phyloP scores from a whole-genome alignment of 2,113 vertebrate species.

The Boleophthalmus pectinirostris region DNA sequence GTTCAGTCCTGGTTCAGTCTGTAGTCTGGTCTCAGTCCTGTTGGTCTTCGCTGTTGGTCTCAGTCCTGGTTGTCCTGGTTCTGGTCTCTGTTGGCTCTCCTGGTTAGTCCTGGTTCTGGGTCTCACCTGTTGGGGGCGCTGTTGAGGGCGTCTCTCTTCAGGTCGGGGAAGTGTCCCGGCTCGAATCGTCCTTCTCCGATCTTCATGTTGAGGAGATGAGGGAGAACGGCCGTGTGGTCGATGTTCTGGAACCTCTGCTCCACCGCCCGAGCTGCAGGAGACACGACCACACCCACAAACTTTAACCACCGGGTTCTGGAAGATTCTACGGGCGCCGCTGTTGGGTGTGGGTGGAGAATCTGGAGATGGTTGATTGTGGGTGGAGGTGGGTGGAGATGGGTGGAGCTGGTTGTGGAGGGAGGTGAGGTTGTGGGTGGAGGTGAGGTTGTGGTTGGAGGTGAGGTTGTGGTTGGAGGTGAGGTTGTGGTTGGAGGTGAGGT shows the following conservation, averaged over 20 bases:
- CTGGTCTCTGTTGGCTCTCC: no score
- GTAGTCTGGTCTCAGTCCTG: no score
- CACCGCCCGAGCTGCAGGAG: slow-evolving; percentile 82
- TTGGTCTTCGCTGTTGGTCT: no score
- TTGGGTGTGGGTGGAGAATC: no score
- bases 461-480: no score
- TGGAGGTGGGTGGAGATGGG: not conserved
- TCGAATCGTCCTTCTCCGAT: slow-evolving; percentile 93
- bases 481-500: no score
- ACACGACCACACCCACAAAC: slow-evolving; percentile 7
- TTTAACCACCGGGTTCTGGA: no score
- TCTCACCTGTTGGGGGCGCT: slow-evolving; percentile 90
- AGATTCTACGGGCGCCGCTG: no score
- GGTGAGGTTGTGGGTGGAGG: slow-evolving; percentile 83
- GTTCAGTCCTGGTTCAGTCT: no score
- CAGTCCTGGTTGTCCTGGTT: no score
- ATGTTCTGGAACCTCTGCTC: slow-evolving; percentile 91
- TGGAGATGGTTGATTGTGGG: not conserved
- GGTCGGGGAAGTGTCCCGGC: slow-evolving; percentile 90
- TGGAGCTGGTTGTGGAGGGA: not conserved
- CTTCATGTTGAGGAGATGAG: slow-evolving; percentile 94
- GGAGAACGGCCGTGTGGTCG: slow-evolving; percentile 91
- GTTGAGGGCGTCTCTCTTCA: slow-evolving; percentile 88
- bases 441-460: slow-evolving; percentile 23
- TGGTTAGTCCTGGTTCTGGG: not conserved